These are phyloP conservation scores for Ametastegia equiseti DNA, from an alignment of 2,888 invertebrate genomes.

Conservation along the genomic window DNA sequence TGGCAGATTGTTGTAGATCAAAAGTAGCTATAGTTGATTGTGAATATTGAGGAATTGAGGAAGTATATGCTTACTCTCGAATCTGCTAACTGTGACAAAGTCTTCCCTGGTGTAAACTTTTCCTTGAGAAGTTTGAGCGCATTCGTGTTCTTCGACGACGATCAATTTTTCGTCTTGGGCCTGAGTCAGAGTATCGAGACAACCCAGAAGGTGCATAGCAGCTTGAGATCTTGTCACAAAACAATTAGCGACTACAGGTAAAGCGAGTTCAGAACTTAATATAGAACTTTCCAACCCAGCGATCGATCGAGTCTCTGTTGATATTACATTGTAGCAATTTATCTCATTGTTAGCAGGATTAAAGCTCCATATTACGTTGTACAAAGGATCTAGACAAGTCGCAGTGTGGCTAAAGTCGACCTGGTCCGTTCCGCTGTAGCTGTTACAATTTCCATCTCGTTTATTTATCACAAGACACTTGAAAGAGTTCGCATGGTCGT, in stretches of 20 bases:
- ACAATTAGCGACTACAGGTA: constrained; percentile 85
- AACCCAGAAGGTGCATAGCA: constrained; percentile 93
- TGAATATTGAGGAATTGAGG: background rate
- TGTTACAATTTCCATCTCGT: constrained; percentile 90
- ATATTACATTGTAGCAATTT: constrained; percentile 90
- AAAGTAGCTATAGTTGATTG: background rate
- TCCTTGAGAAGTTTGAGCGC: constrained; percentile 76
- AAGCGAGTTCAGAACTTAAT: constrained; percentile 88
- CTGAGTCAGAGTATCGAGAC: constrained; percentile 91
- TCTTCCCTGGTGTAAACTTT: constrained; percentile 88
- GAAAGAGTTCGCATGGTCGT: constrained; percentile 85
- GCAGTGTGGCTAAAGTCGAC: constrained; percentile 89
- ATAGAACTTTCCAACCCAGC: constrained; percentile 79
- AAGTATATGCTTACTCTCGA: constrained; percentile 84
- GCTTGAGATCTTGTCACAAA: constrained; percentile 90
- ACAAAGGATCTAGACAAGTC: constrained; percentile 92
- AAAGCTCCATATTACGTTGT: constrained; percentile 96
- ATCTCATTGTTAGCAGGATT: constrained; percentile 83
- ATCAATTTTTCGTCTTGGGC: constrained; percentile 84
- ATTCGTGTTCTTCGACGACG: constrained; percentile 78
- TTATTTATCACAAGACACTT: constrained; percentile 94
- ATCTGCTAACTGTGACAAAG: constrained; percentile 90
- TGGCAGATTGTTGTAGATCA: background rate
- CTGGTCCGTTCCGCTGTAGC: constrained; percentile 90
- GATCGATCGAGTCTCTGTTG: constrained; percentile 82